Conservation (phyloP, 2,888 invertebrate genomes). For the Serrognathus titanus region DNA sequence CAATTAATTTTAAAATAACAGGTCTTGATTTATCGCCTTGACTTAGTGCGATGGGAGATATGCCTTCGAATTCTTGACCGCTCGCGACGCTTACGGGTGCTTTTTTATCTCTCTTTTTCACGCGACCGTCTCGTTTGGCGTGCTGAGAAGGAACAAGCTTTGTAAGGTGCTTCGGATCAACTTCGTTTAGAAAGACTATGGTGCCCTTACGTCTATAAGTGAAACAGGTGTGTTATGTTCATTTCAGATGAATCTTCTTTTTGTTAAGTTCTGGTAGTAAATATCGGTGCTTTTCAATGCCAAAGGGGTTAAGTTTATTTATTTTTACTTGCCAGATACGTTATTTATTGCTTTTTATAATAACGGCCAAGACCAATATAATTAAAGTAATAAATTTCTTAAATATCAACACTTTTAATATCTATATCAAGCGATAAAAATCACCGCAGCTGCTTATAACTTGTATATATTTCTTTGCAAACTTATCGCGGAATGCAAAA, state of each 20-base stretch:
- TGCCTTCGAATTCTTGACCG: slow-evolving; percentile 1
- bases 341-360: slow-evolving; percentile 10
- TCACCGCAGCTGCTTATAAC: too few species aligned
- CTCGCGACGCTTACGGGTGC: background rate
- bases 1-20: slow-evolving; percentile 47
- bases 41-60: slow-evolving; percentile 48
- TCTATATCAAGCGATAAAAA: slow-evolving; percentile 16
- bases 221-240: slow-evolving; percentile 20
- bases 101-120: slow-evolving; percentile 4
- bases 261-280: slow-evolving; percentile 19
- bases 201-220: slow-evolving; percentile 33
- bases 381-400: slow-evolving; percentile 25
- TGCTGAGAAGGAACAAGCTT: slow-evolving; percentile 11
- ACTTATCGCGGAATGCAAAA: too few species aligned
- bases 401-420: slow-evolving; percentile 24
- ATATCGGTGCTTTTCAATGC: slow-evolving; percentile 26
- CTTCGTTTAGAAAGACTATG: slow-evolving; percentile 27
- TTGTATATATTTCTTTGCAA: too few species aligned
- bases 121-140: background rate
- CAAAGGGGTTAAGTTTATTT: slow-evolving; percentile 16
- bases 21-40: slow-evolving; percentile 44
- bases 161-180: slow-evolving; percentile 18
- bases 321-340: slow-evolving; percentile 10
- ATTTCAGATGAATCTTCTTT: slow-evolving; percentile 12
- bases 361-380: slow-evolving; percentile 11